Evolutionary conservation across 35 echinoderm and acorn worm genomes (phyloP).

Genomic region (Anneissia japonica): DNA sequence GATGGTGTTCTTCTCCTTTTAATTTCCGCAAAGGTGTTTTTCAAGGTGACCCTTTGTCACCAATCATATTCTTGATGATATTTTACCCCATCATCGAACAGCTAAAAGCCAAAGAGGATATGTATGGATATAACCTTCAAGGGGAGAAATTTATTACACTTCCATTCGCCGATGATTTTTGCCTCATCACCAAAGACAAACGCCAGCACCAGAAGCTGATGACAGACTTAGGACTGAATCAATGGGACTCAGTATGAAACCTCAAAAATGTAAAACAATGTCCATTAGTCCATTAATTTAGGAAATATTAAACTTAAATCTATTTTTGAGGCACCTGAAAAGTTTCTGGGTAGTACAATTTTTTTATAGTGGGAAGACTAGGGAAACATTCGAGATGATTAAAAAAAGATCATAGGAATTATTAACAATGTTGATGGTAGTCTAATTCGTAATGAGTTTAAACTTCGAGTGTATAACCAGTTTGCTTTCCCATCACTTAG

Average conservation of each 20-base stretch:
- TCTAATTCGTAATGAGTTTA: constrained; percentile 21
- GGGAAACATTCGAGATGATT: neutral
- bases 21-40: constrained; percentile 16
- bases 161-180: constrained; percentile 16
- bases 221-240: too few relatives aligned
- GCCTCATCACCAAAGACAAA: constrained; percentile 11
- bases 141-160: neutral
- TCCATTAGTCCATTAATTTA: too few relatives aligned
- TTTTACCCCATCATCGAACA: constrained; percentile 16
- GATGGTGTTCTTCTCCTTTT: constrained; percentile 6
- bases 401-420: constrained; percentile 5
- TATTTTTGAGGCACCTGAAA: constrained; percentile 13
- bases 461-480: constrained; percentile 13
- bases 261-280: too few relatives aligned
- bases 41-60: constrained; percentile 25
- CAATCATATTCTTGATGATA: constrained; percentile 3
- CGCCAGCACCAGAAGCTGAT: neutral
- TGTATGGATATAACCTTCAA: neutral
- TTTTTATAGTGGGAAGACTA: constrained; percentile 3
- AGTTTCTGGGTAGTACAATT: constrained; percentile 14
- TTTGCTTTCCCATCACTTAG: constrained; percentile 27
- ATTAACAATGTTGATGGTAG: neutral
- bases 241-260: too few relatives aligned
- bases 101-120: neutral
- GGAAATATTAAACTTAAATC: constrained; percentile 7